Conservation (phyloP, 2,888 invertebrate genomes). For the Terebella lapidaria region DNA sequence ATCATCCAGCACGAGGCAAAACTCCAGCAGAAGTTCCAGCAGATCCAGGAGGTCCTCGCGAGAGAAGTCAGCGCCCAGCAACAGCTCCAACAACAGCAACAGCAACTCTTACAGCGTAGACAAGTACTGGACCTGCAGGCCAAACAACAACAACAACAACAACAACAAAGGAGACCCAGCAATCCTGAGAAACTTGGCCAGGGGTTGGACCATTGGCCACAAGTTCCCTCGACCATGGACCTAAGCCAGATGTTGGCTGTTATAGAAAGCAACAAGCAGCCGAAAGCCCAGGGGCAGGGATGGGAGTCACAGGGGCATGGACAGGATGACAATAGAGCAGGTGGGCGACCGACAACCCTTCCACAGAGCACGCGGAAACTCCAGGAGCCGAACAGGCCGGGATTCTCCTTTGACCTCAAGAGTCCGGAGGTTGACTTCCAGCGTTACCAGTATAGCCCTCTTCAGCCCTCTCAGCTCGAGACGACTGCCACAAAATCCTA, state of each 20-base stretch:
- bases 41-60: background rate
- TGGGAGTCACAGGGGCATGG: background rate
- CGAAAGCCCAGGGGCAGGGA: background rate
- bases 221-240: background rate
- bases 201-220: no score
- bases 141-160: background rate
- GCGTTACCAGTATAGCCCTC: no score
- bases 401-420: background rate
- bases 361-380: background rate
- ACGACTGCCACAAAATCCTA: background rate
- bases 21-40: background rate
- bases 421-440: no score
- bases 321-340: background rate
- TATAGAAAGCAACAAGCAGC: background rate
- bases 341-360: background rate
- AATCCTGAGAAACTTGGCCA: no score
- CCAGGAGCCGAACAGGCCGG: background rate
- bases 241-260: background rate
- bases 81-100: slow-evolving; percentile 2
- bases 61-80: background rate
- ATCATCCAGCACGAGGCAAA: background rate
- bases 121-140: no score
- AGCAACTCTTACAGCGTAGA: background rate
- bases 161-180: no score
- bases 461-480: background rate